These are phyloP conservation scores for Axis porcinus DNA, from an alignment of 2,113 vertebrate genomes.

Conservation along the genomic window DNA sequence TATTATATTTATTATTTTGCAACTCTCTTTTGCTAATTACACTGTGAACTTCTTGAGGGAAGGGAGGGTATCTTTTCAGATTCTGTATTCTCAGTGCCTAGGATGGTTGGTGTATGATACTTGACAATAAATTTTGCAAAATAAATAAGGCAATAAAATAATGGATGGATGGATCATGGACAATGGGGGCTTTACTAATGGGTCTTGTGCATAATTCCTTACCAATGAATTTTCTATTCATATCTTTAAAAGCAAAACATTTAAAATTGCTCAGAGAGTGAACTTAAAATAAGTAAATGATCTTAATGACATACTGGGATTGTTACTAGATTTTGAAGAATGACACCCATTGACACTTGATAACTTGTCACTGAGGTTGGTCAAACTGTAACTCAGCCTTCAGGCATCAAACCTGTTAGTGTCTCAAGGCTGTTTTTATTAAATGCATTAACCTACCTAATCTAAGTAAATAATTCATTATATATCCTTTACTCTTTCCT, in stretches of 20 bases:
- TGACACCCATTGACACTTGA: neutral
- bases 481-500: neutral
- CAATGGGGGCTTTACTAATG: neutral
- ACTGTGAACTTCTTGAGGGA: neutral
- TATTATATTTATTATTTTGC: neutral
- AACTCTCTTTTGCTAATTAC: neutral
- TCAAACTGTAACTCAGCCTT: neutral
- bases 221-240: neutral
- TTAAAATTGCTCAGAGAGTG: neutral
- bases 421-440: neutral
- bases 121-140: neutral
- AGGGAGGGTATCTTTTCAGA: neutral
- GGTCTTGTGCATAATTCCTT: neutral
- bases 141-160: neutral
- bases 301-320: neutral
- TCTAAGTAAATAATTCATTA: neutral
- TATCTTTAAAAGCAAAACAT: neutral
- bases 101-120: neutral
- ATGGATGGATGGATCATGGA: neutral
- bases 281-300: neutral
- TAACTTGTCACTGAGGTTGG: neutral
- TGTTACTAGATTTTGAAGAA: neutral
- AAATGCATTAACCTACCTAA: neutral
- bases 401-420: neutral
- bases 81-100: neutral